Evolutionary conservation across 2,113 vertebrate species (phyloP).

Genomic region (Corydoras maculifer): DNA sequence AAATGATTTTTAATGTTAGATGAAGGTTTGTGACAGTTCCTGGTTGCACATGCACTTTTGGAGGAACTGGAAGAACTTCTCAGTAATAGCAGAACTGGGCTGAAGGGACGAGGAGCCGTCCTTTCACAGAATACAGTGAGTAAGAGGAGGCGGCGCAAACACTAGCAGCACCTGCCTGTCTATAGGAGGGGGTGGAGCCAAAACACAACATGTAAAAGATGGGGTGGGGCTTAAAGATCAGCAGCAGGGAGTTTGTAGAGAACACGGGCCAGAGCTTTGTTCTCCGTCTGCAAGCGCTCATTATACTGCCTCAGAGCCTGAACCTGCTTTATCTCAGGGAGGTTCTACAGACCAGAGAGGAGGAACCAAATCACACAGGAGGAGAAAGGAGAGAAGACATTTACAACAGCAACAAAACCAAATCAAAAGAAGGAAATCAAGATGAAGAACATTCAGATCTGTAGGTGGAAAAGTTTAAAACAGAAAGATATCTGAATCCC

Average conservation of each 20-base stretch:
- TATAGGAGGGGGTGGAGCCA: constrained; percentile 70
- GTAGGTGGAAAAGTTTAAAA: constrained; percentile 35
- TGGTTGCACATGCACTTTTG: not conserved
- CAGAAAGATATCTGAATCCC: too few species aligned
- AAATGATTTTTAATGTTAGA: too few species aligned
- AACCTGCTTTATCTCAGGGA: constrained; percentile 95
- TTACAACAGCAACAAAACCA: constrained; percentile 5
- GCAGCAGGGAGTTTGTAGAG: constrained; percentile 81
- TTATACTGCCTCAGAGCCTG: constrained; percentile 90
- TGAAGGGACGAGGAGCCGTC: not conserved
- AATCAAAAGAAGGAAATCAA: constrained; percentile 14
- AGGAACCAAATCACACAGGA: not conserved
- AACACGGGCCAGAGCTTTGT: constrained; percentile 94
- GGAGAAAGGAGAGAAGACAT: constrained; percentile 1
- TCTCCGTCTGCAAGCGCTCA: constrained; percentile 93
- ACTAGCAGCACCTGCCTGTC: constrained; percentile 87
- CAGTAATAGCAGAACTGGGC: constrained; percentile 31
- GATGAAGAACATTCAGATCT: not conserved
- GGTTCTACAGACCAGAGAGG: constrained; percentile 75
- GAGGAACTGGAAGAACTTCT: not conserved
- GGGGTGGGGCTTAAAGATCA: constrained; percentile 74
- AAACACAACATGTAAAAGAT: constrained; percentile 60
- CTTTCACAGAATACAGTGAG: constrained; percentile 51
- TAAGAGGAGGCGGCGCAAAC: constrained; percentile 26
- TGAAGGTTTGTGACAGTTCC: not conserved